Evolutionary conservation across 2,888 invertebrate genomes (phyloP).

Genomic region (Lasioglossum pauxillum): DNA sequence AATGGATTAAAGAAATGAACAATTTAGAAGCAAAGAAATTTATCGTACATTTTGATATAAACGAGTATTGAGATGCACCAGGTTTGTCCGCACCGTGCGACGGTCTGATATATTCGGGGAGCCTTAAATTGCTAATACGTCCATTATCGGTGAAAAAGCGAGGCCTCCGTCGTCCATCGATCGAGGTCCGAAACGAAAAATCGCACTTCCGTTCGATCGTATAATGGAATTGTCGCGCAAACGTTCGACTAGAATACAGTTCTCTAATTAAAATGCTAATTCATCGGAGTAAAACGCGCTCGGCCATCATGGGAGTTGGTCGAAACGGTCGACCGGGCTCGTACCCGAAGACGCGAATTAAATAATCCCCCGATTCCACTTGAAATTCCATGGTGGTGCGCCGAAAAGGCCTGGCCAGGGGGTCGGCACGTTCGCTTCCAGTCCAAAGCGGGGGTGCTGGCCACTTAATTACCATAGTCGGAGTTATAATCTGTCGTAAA

Average conservation of each 20-base stretch:
- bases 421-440: constrained; percentile 55
- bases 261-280: constrained; percentile 75
- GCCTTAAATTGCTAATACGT: not conserved
- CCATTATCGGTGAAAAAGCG: not conserved
- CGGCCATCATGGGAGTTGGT: constrained; percentile 69
- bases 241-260: constrained; percentile 62
- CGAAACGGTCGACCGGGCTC: constrained; percentile 57
- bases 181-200: not conserved
- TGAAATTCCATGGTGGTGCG: constrained; percentile 71
- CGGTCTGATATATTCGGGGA: not conserved
- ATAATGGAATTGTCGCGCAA: constrained; percentile 65
- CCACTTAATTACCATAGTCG: constrained; percentile 73
- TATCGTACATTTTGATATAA: too few relatives aligned
- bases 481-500: constrained; percentile 77
- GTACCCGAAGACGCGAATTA: constrained; percentile 68
- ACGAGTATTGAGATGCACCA: too few relatives aligned
- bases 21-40: too few relatives aligned
- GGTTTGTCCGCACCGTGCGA: too few relatives aligned
- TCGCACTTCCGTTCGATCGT: constrained; percentile 41
- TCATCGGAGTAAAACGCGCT: constrained; percentile 58
- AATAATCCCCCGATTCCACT: constrained; percentile 72
- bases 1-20: too few relatives aligned
- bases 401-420: constrained; percentile 60
- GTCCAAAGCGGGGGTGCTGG: constrained; percentile 47
- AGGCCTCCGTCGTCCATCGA: not conserved